phyloP scores from a whole-genome alignment of 1,140 invertebrate species.

The Dufourea novaeangliae region DNA sequence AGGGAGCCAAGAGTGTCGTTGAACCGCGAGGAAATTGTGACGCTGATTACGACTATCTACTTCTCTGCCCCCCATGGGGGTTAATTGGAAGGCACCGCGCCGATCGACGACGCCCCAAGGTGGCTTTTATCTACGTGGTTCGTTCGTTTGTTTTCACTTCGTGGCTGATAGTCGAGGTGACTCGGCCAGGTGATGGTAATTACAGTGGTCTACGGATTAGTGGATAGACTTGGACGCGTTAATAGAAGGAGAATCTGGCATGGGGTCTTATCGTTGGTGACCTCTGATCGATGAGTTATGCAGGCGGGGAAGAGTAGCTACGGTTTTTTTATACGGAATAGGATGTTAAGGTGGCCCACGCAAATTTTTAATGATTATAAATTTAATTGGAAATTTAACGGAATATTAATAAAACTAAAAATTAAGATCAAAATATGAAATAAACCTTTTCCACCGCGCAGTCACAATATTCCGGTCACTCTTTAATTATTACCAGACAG shows the following conservation, averaged over 20 bases:
- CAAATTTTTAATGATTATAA: no score
- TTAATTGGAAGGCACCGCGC: slow-evolving; percentile 4
- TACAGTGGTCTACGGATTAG: not conserved
- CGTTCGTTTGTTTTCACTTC: not conserved
- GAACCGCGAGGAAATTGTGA: not conserved
- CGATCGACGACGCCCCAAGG: not conserved
- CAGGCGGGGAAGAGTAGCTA: no score
- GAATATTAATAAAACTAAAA: no score
- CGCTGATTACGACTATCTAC: slow-evolving; percentile 26
- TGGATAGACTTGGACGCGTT: not conserved
- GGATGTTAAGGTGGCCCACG: no score
- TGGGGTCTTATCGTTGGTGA: not conserved
- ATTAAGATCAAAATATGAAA: no score
- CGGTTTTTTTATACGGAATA: no score
- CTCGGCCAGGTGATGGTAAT: not conserved
- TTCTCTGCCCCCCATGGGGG: no score
- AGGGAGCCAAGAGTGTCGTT: slow-evolving; percentile 1
- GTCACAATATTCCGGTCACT: not conserved
- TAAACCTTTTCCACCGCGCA: not conserved
- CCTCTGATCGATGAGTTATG: not conserved
- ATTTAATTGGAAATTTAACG: no score
- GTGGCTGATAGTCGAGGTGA: not conserved
- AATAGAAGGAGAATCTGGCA: not conserved
- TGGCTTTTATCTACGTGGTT: not conserved
- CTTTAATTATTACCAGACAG: not conserved